A percentile compares a stretch with the other conserved stretches of the same genome.
Evolutionary conservation across 92 coral and sea anemone genomes (phyloP).

Genomic region (Siderastrea radians): DNA sequence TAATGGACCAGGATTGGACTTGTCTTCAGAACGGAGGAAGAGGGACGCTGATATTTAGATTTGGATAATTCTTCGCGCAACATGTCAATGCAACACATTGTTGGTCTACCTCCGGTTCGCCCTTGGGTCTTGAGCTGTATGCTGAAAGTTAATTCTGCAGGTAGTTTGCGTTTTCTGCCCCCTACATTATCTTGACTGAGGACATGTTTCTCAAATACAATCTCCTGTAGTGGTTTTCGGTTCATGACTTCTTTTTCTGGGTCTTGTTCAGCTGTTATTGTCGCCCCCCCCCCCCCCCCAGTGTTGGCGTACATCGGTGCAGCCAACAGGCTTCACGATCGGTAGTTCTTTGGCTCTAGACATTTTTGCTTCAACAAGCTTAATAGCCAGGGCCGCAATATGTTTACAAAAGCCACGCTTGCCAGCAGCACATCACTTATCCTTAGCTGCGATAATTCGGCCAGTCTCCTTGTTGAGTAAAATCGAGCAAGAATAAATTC

Average conservation of each 20-base stretch:
- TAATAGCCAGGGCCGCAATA: conserved; percentile 50
- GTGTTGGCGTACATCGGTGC: conserved; percentile 59
- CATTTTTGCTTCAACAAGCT: background rate
- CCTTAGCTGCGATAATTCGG: conserved; percentile 58
- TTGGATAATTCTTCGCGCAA: too few relatives aligned
- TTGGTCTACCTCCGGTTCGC: too few relatives aligned
- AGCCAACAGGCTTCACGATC: conserved; percentile 32
- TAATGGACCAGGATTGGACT: too few relatives aligned
- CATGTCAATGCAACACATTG: too few relatives aligned
- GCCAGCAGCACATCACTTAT: conserved; percentile 63
- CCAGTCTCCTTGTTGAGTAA: conserved; percentile 57
- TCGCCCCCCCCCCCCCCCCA: conserved; percentile 49
- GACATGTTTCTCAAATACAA: conserved; percentile 1
- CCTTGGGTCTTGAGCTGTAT: too few relatives aligned
- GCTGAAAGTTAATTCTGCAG: too few relatives aligned
- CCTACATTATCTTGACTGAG: background rate
- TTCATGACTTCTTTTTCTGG: conserved; percentile 72
- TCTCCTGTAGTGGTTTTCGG: conserved; percentile 51
- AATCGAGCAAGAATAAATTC: conserved; percentile 54
- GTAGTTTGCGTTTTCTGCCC: too few relatives aligned
- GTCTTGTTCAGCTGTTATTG: conserved; percentile 62
- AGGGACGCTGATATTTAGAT: too few relatives aligned
- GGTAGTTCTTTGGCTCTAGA: background rate
- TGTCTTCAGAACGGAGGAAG: too few relatives aligned
- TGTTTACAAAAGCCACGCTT: conserved; percentile 69